Conservation (phyloP, 2,888 invertebrate species). For the Cepaea hortensis region DNA sequence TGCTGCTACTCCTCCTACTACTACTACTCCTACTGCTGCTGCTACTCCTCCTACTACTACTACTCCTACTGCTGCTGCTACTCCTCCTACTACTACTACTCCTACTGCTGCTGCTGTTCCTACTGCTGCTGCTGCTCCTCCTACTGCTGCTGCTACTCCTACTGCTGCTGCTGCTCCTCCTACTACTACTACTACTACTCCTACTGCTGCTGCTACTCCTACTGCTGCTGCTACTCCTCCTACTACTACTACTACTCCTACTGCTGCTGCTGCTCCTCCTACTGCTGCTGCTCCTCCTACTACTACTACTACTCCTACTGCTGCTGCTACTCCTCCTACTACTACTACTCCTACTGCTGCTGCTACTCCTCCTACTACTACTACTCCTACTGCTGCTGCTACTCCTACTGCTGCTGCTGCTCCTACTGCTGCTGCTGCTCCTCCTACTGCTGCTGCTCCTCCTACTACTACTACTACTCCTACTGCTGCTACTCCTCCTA, state of each 20-base stretch:
- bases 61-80: not conserved
- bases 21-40: conserved; percentile 14
- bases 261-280: no score
- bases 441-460: no score
- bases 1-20: no score
- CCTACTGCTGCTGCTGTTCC: conserved; percentile 11
- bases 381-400: conserved; percentile 24
- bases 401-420: conserved; percentile 32
- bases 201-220: no score
- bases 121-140: not conserved
- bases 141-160: no score
- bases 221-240: conserved; percentile 11
- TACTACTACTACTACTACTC: conserved; percentile 31
- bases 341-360: not conserved
- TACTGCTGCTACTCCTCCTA: no score
- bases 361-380: conserved; percentile 9
- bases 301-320: conserved; percentile 4
- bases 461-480: conserved; percentile 15
- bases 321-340: no score
- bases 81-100: conserved; percentile 30
- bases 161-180: not conserved
- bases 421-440: not conserved
- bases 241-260: conserved; percentile 23
- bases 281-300: no score
- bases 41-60: no score